Conservation (phyloP, 2,888 invertebrate species). For the Osmoderma eremita region DNA sequence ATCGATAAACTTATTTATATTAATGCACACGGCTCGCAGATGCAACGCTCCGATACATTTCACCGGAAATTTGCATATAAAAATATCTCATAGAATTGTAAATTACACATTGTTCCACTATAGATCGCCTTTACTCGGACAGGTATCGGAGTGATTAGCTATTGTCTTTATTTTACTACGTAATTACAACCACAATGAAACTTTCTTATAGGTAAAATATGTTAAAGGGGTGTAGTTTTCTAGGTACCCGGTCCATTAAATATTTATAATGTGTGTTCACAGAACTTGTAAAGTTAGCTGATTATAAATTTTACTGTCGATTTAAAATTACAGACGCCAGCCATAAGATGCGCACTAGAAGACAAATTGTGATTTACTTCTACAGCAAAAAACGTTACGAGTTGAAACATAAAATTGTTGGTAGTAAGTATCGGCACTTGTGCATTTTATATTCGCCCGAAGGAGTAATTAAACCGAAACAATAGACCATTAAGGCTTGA, state of each 20-base stretch:
- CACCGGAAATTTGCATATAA: conserved; percentile 57
- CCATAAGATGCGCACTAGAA: neutral
- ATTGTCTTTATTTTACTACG: conserved; percentile 43
- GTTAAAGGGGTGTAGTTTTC: conserved; percentile 1
- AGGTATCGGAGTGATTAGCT: conserved; percentile 48
- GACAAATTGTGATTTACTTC: conserved; percentile 18
- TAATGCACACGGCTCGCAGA: conserved; percentile 15
- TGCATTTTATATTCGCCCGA: neutral
- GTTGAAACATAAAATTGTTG: too few species aligned
- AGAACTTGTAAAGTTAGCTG: conserved; percentile 11
- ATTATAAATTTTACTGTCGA: conserved; percentile 14
- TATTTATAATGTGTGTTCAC: conserved; percentile 16
- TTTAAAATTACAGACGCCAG: neutral
- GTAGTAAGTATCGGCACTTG: neutral
- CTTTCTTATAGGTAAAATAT: conserved; percentile 11
- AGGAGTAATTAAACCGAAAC: neutral
- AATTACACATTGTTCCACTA: conserved; percentile 57
- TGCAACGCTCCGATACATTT: conserved; percentile 49
- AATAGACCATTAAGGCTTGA: conserved; percentile 1
- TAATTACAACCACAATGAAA: conserved; percentile 27
- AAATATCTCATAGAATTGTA: conserved; percentile 58
- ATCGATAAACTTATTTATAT: conserved; percentile 31
- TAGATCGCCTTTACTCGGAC: conserved; percentile 48
- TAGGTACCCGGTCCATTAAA: conserved; percentile 16
- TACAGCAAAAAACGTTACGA: neutral